These are phyloP conservation scores for Gyrodactylus bullatarudis DNA, from an alignment of 1,140 invertebrate species.

Conservation along the genomic window DNA sequence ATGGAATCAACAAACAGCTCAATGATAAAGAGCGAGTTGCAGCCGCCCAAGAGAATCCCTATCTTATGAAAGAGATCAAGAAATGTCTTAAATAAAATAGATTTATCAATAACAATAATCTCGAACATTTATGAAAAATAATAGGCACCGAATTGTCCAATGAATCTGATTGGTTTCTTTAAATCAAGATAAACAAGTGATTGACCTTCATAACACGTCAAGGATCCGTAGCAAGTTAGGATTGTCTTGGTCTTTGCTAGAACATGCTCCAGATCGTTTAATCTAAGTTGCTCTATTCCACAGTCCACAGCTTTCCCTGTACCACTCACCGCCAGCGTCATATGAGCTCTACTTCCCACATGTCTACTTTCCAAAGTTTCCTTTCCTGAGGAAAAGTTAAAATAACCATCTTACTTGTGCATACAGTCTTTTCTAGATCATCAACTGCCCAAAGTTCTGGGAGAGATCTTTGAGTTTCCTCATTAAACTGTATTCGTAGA, in stretches of 20 bases:
- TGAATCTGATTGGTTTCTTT: not conserved
- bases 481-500: not conserved
- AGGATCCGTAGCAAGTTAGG: not conserved
- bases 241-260: not conserved
- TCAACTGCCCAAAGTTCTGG: not conserved
- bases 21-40: conserved; percentile 88
- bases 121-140: not conserved
- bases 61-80: conserved; percentile 3
- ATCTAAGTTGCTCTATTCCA: not conserved
- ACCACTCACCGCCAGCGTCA: not conserved
- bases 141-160: not conserved
- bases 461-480: not conserved
- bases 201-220: not conserved
- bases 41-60: conserved; percentile 58
- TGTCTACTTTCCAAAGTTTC: too few relatives aligned
- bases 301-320: not conserved
- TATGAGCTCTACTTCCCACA: not conserved
- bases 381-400: too few relatives aligned
- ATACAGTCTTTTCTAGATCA: not conserved
- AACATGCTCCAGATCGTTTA: not conserved
- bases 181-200: not conserved
- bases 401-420: not conserved
- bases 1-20: conserved; percentile 75
- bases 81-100: not conserved
- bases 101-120: not conserved